Base-by-base conservation (phyloP, 2,113 vertebrate species). In the Psilopsiagon aurifrons region DNA sequence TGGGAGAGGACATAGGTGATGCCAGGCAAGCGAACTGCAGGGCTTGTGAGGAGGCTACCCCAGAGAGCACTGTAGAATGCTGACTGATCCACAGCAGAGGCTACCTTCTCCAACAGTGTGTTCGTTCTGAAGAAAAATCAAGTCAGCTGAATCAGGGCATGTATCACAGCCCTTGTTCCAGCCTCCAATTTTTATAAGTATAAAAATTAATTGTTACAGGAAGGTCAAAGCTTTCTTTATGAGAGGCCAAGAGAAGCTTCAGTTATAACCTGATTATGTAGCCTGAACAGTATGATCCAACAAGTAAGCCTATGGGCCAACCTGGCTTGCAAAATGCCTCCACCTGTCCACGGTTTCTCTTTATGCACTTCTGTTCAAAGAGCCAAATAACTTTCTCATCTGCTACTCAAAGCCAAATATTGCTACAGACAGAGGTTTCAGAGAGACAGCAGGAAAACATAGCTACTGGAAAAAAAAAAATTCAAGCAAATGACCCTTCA, bases 11-110 rank as follows among this genome's bases (percentile, higher is more conserved):
- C 99, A 5, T 99, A 99, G 22, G 99, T 98, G 95, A 99, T 99
- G 46, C 99, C 99, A 14, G 99, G 99, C 87, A 99, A 95, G 64
- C 99, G 99, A 84, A 99, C 99, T 0, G 99, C 98, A 17, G 99
- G 99, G 97, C 99, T 99, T 82, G 99, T 99, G 73, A 99, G 98
- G 68, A 99, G 99, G 97, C 99, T 99, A 37, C 99, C 99, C 99
- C 99, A 99, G 37, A 99, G 99, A 71, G 99, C 99, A 87, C 99
- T 99, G 96, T 99, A 99, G 98, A 99, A 99, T 0, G 99, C 99
- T 0, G 98, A 98, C 96, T 99, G 99, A 96, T 99, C 99, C 97
- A 99, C 99, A 2, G 99, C 99, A 7, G 98, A 98, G 15, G 99
- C 99, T 69, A 99, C 99, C 83, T 99, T 99, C 97, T 99, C 99